phyloP scores from a whole-genome alignment of 2,888 invertebrate genomes.

The Pachydiplax longipennis region DNA sequence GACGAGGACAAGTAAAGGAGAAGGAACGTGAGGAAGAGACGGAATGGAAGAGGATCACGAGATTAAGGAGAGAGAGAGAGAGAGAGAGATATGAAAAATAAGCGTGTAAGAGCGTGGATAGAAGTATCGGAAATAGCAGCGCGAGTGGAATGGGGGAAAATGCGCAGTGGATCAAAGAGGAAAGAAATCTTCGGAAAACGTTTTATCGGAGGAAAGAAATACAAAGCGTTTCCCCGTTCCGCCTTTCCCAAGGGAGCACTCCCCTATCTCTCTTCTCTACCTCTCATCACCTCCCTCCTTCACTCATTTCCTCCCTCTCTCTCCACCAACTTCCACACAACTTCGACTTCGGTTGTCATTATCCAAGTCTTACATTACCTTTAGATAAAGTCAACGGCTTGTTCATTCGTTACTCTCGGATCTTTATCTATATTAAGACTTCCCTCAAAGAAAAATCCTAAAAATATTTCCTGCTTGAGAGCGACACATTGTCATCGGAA shows the following conservation, averaged over 20 bases:
- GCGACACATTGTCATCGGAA: too few relatives aligned
- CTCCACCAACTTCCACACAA: not conserved
- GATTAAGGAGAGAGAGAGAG: not conserved
- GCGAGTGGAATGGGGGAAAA: not conserved
- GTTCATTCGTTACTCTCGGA: too few relatives aligned
- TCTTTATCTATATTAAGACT: too few relatives aligned
- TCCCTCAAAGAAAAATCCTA: too few relatives aligned
- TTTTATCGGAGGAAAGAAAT: conserved; percentile 41
- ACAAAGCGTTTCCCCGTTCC: conserved; percentile 29
- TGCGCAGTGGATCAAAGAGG: not conserved
- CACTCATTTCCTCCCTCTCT: not conserved
- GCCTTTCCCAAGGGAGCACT: not conserved
- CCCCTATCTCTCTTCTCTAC: not conserved
- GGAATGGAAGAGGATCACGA: not conserved
- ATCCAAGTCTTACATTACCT: not conserved
- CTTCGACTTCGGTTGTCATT: not conserved
- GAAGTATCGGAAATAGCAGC: not conserved
- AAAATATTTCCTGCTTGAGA: too few relatives aligned
- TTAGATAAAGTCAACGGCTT: too few relatives aligned
- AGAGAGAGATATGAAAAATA: not conserved
- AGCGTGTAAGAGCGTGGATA: not conserved
- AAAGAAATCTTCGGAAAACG: conserved; percentile 41
- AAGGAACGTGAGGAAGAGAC: not conserved
- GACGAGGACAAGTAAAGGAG: not conserved
- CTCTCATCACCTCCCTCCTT: not conserved